Conservation (phyloP, 2,113 vertebrate genomes). For the Trematomus loennbergii region DNA sequence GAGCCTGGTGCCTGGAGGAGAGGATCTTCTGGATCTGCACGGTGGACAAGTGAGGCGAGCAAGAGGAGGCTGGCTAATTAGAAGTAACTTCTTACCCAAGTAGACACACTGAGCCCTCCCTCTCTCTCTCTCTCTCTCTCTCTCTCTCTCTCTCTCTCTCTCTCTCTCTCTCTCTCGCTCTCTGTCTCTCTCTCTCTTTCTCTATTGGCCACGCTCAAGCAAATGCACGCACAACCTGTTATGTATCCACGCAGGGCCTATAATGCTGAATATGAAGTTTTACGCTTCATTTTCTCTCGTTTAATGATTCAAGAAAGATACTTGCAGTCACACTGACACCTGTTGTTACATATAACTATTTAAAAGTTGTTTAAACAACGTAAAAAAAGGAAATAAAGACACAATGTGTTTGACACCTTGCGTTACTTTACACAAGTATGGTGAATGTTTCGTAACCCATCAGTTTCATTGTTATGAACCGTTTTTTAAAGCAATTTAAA, state of each 20-base stretch:
- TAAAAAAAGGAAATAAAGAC: not conserved
- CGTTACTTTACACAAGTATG: not conserved
- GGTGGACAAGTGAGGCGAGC: conserved; percentile 77
- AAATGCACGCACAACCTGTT: not conserved
- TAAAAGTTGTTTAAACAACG: not conserved
- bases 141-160: conserved; percentile 64
- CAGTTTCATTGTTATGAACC: conserved; percentile 20
- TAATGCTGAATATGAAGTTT: not conserved
- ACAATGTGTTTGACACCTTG: too few species aligned
- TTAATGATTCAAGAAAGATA: not conserved
- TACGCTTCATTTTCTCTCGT: not conserved
- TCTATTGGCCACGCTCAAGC: not conserved
- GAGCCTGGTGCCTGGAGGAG: conserved; percentile 49
- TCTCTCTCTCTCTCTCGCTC: conserved; percentile 36
- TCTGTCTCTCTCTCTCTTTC: conserved; percentile 35
- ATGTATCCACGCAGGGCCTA: not conserved
- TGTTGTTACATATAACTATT: not conserved
- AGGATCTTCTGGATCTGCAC: conserved; percentile 70
- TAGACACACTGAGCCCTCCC: conserved; percentile 77
- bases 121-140: conserved; percentile 39
- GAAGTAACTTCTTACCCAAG: conserved; percentile 82
- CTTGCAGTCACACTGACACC: not conserved
- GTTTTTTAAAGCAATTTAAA: conserved; percentile 8
- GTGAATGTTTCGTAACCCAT: not conserved
- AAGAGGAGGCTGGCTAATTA: conserved; percentile 86